Base-by-base conservation (phyloP, 1,140 invertebrate species). In the Elysia chlorotica region DNA sequence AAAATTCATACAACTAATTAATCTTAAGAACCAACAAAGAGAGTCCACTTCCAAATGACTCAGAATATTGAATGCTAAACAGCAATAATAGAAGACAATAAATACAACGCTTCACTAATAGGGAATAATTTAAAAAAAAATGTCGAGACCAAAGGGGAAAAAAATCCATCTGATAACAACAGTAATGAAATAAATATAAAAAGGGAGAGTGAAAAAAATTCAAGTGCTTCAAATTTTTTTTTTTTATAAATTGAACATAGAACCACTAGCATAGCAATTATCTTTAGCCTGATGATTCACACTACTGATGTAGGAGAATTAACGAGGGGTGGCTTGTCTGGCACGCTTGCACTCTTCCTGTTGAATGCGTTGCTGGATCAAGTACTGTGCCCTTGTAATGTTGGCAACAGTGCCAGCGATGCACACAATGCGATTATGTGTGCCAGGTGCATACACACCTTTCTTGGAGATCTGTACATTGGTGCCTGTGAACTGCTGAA, bases 391-490 rank as follows among this genome's bases (percentile, higher is more conserved):
- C 88, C 92, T 94, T 86, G 90, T 90, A 87, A 98, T 96, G 87
- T 94, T 93, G 89, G 91, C 92, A 78, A 92, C 91, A 82, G 92
- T 92, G 88, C 96, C 96, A 83, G 93, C 93, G 88, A 98, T 97
- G 87, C 96, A 96, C 75, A 99, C 97, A 88, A 98, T 96, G 83
- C 97, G 93, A 90, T 98, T 97, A 87, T 95, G 93, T 74, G 96
- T 97, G 86, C 96, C 95, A 78, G 96, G 96, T 82, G 95, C 95
- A 90, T 96, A 98, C 83, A 95, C 95, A 84, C 96, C 96, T 90
- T 98, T 98, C 91, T 99, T 99, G 79, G 96, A 97, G 88, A 99
- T 98, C 90, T 98, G 96, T 88, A 99, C 96, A 89, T 94, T 97
- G 86, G 96, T 96, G 86, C 96, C 95, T 87, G 94, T 97, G 87